Evolutionary conservation across 2,797 vertebrate species (phyloP), one percentile per base, ranked within the genome.

Genomic region (Esox masquinongy): DNA sequence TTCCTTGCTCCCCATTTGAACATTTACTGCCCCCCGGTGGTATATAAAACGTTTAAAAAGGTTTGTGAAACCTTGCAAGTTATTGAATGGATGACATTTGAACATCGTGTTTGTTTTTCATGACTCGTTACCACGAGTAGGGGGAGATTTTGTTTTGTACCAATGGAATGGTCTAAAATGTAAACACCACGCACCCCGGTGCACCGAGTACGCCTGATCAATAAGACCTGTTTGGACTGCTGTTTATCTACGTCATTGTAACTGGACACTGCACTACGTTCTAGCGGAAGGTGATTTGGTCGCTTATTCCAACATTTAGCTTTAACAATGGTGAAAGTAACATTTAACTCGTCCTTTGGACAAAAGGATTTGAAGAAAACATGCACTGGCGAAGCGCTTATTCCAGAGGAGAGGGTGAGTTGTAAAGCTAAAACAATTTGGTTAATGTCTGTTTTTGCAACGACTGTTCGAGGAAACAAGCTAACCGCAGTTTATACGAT

Each of bases 321-420:
- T 50, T 29, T 39, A 3, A 29, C 31, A 34, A 88, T 88, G 87
- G 87, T 88, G 16, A 88, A 88, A 78, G 80, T 87, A 5, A 69
- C 85, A 14, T 87, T 87, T 26, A 87, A 81, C 77, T 70, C 81
- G 29, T 72, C 84, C 22, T 79, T 87, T 22, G 82, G 77, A 4
- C 87, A 87, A 59, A 89, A 86, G 50, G 86, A 87, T 43, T 29
- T 68, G 47, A 86, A 85, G 53, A 84, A 87, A 56, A 76, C 71
- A 31, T 81, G 79, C 64, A 81, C 72, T 24, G 87, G 78, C 8
- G 86, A 86, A 73, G 81, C 77, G 12, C 59, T 88, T 26, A 87
- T 88, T 63, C 84, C 84, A 16, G 77, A 79, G 7, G 81, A 87
- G 29, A 73, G 78, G 84, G 87, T 87, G 80, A 87, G 84, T 85